Evolutionary conservation across 92 coral and sea anemone species (phyloP), one percentile per base, ranked within the genome.

Genomic region (Nematostella vectensis): DNA sequence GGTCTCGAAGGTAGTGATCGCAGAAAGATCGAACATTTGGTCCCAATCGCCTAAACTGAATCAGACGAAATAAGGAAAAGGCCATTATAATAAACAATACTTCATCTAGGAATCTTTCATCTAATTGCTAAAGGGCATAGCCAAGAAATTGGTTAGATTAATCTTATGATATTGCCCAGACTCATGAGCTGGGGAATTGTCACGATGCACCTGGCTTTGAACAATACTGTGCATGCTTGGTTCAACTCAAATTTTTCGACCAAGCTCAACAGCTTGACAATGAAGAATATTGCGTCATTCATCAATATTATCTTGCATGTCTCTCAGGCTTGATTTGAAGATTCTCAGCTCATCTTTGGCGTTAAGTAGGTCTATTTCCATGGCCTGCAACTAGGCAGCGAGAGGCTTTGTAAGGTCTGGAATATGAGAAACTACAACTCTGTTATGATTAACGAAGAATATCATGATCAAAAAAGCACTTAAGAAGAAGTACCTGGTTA

Each of bases 361-460:
- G 62, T 76, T 76, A 65, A 76, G 55, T 48, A 70, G 83, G 61
- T 76, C 72, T 11, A 76, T 70, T 69, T 73, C 71, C 57, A 55
- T 76, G 57, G 61, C 70, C 57, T 76, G 83, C 24, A 62, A 70
- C 72, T 63, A 69, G 30, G 70, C 52, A 25, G 78, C 70, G 27
- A 69, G 50, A 47, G 83, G 78, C 54, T 78, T 76, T 48, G 83
- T 76, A 30, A 70, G 57, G 61, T 50, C 83, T 27, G 61, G 52
- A 31, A 69, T 75, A 29, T 75, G 70, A 47, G 65, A 60, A 43
- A 62, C 83, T 29, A 75, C 68, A 55, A 62, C 77, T n/a, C 39
- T 19, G 83, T 56, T 58, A 70, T 57, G 56, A 76, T 62, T 37
- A 70, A 62, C 45, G 55, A 25, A 50, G 70, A 76, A 17, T 65